phyloP scores from a whole-genome alignment of 30 jellyfish, hydroid and myxozoan genomes.

The Catostylus mosaicus region DNA sequence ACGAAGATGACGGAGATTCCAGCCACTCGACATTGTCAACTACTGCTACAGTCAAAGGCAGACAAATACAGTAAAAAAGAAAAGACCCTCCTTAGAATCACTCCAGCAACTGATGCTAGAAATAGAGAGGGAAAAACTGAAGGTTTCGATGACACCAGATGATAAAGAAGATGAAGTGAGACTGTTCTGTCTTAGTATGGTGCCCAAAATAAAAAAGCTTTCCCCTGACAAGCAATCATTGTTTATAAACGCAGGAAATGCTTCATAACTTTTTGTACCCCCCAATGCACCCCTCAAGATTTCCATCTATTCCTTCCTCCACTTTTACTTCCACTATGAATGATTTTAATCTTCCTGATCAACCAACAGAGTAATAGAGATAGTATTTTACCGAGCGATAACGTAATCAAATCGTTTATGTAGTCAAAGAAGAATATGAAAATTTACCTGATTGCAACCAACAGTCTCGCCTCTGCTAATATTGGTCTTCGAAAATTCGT shows the following conservation, averaged over 20 bases:
- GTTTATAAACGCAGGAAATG: slow-evolving; percentile 19
- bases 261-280: slow-evolving; percentile 28
- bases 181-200: slow-evolving; percentile 32
- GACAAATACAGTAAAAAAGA: not conserved
- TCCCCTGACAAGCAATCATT: slow-evolving; percentile 19
- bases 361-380: not conserved
- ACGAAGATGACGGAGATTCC: slow-evolving; percentile 2
- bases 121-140: slow-evolving; percentile 8
- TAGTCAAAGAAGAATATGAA: not conserved
- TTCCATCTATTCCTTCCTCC: not conserved
- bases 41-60: not conserved
- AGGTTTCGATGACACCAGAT: slow-evolving; percentile 8
- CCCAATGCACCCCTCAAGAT: not conserved
- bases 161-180: slow-evolving; percentile 19
- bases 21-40: slow-evolving; percentile 25
- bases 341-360: not conserved
- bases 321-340: not conserved
- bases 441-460: slow-evolving; percentile 22
- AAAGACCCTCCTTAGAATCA: not conserved
- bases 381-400: not conserved
- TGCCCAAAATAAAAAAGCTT: slow-evolving; percentile 6
- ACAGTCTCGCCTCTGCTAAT: slow-evolving; percentile 26
- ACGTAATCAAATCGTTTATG: not conserved
- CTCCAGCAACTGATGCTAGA: slow-evolving; percentile 16
- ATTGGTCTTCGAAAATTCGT: slow-evolving; percentile 24